A percentile compares a stretch with the other conserved stretches of the same genome.
Evolutionary conservation across 2,113 vertebrate species (phyloP).

Genomic region (Burhinus bistriatus): DNA sequence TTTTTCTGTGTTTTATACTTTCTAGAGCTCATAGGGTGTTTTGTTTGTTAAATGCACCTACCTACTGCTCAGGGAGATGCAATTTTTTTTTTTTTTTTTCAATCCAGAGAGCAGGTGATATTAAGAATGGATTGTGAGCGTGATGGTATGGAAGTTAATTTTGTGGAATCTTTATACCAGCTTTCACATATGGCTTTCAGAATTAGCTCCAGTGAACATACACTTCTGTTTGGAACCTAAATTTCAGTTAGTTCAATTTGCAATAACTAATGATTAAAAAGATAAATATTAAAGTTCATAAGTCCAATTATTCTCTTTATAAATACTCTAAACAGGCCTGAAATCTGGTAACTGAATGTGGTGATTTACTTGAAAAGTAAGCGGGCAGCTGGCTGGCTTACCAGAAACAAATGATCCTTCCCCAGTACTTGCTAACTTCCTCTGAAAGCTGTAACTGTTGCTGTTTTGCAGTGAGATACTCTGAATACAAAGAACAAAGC

Average conservation of each 20-base stretch:
- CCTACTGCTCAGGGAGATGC: neutral
- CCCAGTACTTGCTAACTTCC: neutral
- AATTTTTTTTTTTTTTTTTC: neutral
- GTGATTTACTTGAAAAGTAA: conserved; percentile 36
- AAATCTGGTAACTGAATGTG: conserved; percentile 35
- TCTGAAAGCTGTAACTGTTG: conserved; percentile 31
- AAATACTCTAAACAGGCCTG: conserved; percentile 22
- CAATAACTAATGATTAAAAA: neutral
- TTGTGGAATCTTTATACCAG: neutral
- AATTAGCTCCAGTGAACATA: neutral
- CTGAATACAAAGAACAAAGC: neutral
- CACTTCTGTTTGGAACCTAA: neutral
- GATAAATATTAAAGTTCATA: neutral
- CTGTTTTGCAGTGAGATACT: neutral
- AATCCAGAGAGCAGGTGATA: neutral
- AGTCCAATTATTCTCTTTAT: conserved; percentile 5
- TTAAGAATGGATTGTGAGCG: neutral
- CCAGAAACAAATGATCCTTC: neutral
- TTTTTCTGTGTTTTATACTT: neutral
- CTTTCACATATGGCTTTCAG: conserved; percentile 6
- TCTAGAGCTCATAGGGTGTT: neutral
- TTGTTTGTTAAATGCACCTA: conserved; percentile 24
- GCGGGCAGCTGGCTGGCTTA: conserved; percentile 47
- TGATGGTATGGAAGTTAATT: neutral
- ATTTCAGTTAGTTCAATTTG: neutral